Conservation (phyloP, 2,888 invertebrate species). For the Hyles lineata region DNA sequence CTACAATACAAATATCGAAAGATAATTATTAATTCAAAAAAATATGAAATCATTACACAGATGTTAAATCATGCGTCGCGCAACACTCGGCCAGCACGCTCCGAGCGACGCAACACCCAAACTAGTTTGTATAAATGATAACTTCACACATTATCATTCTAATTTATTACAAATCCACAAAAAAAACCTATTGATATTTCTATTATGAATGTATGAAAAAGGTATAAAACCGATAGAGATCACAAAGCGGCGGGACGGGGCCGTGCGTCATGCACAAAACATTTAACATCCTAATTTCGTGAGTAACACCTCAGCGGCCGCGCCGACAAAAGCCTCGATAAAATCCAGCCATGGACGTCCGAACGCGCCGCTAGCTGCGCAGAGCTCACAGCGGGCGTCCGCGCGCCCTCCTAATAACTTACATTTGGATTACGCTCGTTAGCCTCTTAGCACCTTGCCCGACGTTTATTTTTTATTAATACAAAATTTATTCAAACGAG, state of each 20-base stretch:
- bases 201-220: conserved; percentile 61
- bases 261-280: conserved; percentile 81
- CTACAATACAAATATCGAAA: neutral
- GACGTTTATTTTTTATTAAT: conserved; percentile 80
- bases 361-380: conserved; percentile 30
- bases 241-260: conserved; percentile 64
- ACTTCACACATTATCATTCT: conserved; percentile 64
- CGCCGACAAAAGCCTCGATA: conserved; percentile 82
- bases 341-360: conserved; percentile 72
- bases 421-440: conserved; percentile 83
- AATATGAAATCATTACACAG: conserved; percentile 4
- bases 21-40: neutral
- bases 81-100: conserved; percentile 5
- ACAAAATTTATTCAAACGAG: conserved; percentile 80
- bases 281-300: conserved; percentile 82
- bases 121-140: conserved; percentile 42
- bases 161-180: conserved; percentile 57
- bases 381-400: conserved; percentile 73
- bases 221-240: conserved; percentile 50
- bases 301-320: conserved; percentile 80
- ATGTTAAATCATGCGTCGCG: conserved; percentile 5
- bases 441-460: conserved; percentile 82
- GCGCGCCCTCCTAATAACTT: conserved; percentile 76
- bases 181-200: conserved; percentile 74
- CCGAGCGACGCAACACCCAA: conserved; percentile 23